These are phyloP conservation scores for Ephestia elutella DNA, from an alignment of 1,140 invertebrate genomes.

Conservation along the genomic window DNA sequence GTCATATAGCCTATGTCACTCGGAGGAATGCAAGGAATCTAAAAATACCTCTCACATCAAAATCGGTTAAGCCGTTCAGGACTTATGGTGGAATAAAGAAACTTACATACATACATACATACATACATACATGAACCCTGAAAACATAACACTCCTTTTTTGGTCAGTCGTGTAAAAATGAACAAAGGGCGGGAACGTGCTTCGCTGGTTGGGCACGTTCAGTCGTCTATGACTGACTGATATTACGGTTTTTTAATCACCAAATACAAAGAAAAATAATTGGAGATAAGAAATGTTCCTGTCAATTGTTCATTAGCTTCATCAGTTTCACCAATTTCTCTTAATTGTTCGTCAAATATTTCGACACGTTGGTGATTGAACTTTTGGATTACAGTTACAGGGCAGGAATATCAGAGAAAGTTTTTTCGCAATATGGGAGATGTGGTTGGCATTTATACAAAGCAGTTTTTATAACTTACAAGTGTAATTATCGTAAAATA, in stretches of 20 bases:
- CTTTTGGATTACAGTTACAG: neutral
- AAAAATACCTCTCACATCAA: too few species aligned
- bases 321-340: slow-evolving; percentile 5
- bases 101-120: too few species aligned
- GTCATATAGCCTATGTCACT: too few species aligned
- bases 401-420: neutral
- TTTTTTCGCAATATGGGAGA: neutral
- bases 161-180: too few species aligned
- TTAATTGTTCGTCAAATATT: neutral
- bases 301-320: neutral
- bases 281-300: slow-evolving; percentile 5
- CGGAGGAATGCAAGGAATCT: too few species aligned
- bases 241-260: slow-evolving; percentile 27
- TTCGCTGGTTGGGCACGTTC: slow-evolving; percentile 34
- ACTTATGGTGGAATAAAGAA: too few species aligned
- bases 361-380: neutral
- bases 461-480: neutral
- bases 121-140: too few species aligned
- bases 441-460: neutral
- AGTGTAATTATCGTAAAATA: neutral
- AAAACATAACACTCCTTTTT: too few species aligned
- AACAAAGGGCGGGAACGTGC: slow-evolving; percentile 49
- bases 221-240: slow-evolving; percentile 30
- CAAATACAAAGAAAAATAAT: slow-evolving; percentile 9
- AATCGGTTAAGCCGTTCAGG: too few species aligned